These are phyloP conservation scores for Oncorhynchus clarkii DNA, from an alignment of 2,113 vertebrate species.

Conservation along the genomic window DNA sequence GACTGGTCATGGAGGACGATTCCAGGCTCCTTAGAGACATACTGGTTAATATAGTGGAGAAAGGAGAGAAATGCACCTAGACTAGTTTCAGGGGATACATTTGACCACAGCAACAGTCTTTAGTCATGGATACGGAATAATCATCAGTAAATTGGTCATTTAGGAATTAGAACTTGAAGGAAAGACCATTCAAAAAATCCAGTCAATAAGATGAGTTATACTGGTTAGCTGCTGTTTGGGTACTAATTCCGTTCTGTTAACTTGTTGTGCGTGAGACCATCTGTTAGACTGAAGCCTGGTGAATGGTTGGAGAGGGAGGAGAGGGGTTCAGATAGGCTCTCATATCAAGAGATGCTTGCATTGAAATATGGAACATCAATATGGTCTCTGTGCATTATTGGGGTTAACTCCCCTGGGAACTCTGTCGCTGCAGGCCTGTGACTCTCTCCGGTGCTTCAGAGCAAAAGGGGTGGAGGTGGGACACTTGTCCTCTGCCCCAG, in stretches of 20 bases:
- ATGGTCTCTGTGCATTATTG: conserved; percentile 13
- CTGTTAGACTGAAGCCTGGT: neutral
- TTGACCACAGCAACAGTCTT: neutral
- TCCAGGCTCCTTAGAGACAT: neutral
- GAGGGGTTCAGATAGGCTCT: neutral
- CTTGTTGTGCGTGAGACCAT: neutral
- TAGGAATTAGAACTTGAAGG: too few relatives aligned
- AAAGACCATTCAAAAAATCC: too few relatives aligned
- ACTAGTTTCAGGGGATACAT: neutral
- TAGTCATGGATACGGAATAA: too few relatives aligned
- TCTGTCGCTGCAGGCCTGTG: neutral
- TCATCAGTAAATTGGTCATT: too few relatives aligned
- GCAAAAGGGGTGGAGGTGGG: neutral
- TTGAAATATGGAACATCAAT: conserved; percentile 15
- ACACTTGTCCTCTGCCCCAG: neutral
- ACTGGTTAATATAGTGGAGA: neutral
- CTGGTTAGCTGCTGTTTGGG: neutral
- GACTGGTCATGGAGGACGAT: neutral
- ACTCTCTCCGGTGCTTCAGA: neutral
- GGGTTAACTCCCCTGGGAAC: neutral
- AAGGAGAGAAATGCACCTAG: neutral
- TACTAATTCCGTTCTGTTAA: neutral
- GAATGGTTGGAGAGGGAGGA: neutral
- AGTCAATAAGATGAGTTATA: too few relatives aligned
- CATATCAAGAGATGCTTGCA: conserved; percentile 1